Percentiles rank a stretch among this genome's conserved stretches.
Conservation (phyloP, 1,140 invertebrate genomes). For the Telenomus remus region DNA sequence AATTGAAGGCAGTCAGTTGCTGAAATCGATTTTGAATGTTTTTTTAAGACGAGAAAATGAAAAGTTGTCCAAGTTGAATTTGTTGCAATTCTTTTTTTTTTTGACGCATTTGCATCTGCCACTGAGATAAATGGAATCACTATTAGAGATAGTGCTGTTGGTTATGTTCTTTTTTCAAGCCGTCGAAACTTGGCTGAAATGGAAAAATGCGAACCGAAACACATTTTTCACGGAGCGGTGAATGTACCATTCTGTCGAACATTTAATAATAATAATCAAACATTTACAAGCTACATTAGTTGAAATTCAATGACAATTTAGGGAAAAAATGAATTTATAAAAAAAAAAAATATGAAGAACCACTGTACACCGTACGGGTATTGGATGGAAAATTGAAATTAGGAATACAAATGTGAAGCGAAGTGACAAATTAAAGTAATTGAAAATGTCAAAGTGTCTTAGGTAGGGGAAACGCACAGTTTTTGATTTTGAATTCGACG, state of each 20-base stretch:
- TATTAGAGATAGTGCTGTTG: constrained; percentile 37
- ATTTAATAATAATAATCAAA: constrained; percentile 69
- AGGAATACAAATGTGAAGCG: not conserved
- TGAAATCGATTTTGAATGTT: too few species aligned
- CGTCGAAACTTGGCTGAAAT: constrained; percentile 6
- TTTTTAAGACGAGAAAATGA: too few species aligned
- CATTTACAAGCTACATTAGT: constrained; percentile 70
- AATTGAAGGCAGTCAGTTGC: too few species aligned
- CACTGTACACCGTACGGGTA: constrained; percentile 67
- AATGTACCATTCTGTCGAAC: constrained; percentile 74
- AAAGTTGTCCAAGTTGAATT: constrained; percentile 50
- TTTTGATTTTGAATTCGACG: constrained; percentile 10
- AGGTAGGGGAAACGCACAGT: constrained; percentile 21
- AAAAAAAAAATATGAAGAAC: constrained; percentile 1
- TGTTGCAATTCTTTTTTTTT: too few species aligned
- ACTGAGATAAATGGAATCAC: constrained; percentile 33
- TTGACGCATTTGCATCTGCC: constrained; percentile 39
- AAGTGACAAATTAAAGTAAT: constrained; percentile 45
- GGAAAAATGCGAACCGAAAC: constrained; percentile 16
- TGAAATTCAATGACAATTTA: constrained; percentile 59
- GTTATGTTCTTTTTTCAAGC: constrained; percentile 24
- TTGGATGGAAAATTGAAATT: constrained; percentile 56
- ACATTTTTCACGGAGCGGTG: constrained; percentile 63
- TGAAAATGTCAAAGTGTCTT: constrained; percentile 34
- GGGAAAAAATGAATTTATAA: constrained; percentile 47